Evolutionary conservation across 2,797 vertebrate species (phyloP).

Genomic region (Decapterus maruadsi): DNA sequence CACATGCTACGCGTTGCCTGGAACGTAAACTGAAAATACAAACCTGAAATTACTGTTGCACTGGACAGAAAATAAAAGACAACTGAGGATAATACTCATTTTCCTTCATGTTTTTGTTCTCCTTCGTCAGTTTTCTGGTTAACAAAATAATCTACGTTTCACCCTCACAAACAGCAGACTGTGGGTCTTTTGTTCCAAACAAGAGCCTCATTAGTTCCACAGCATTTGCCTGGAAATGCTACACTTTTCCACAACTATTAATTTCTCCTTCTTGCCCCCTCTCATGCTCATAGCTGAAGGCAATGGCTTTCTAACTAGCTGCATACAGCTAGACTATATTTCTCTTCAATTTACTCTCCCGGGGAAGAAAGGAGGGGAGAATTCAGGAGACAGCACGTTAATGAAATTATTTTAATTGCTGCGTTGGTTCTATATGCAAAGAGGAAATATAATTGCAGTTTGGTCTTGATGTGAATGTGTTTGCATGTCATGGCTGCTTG

Average conservation of each 20-base stretch:
- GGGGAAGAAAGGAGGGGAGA: slow-evolving; percentile 16
- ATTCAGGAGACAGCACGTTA: slow-evolving; percentile 56
- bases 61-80: slow-evolving; percentile 38
- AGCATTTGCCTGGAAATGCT: slow-evolving; percentile 67
- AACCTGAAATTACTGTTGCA: slow-evolving; percentile 27
- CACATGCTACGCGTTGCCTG: no score
- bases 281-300: slow-evolving; percentile 52
- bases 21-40: slow-evolving; percentile 12
- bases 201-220: slow-evolving; percentile 74
- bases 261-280: slow-evolving; percentile 50
- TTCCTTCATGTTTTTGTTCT: slow-evolving; percentile 41
- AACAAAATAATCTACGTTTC: slow-evolving; percentile 51
- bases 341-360: slow-evolving; percentile 57
- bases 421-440: slow-evolving; percentile 63
- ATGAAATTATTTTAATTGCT: slow-evolving; percentile 79
- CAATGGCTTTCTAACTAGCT: slow-evolving; percentile 66
- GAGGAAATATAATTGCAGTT: slow-evolving; percentile 73
- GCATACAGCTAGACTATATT: slow-evolving; percentile 37
- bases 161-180: slow-evolving; percentile 45
- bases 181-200: slow-evolving; percentile 60
- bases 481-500: slow-evolving; percentile 45
- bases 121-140: slow-evolving; percentile 37
- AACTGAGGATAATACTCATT: slow-evolving; percentile 40
- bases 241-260: slow-evolving; percentile 69
- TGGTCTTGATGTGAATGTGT: slow-evolving; percentile 54